Evolutionary conservation across 92 coral and sea anemone genomes (phyloP).

Genomic region (Epizoanthus ramosus): DNA sequence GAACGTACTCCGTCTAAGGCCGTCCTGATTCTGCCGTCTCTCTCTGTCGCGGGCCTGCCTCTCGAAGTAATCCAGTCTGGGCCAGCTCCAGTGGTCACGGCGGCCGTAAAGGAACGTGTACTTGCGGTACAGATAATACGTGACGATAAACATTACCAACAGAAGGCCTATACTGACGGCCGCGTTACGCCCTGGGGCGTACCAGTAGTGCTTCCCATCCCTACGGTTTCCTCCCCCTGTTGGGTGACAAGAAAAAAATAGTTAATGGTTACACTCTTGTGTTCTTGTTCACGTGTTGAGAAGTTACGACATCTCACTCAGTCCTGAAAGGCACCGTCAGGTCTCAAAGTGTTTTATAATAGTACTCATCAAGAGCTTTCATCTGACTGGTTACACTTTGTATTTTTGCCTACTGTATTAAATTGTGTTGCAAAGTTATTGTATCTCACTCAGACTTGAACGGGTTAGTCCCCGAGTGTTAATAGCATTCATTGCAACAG

Average conservation of each 20-base stretch:
- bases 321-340: too few relatives aligned
- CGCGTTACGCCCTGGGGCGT: slow-evolving; percentile 43
- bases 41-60: slow-evolving; percentile 36
- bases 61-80: slow-evolving; percentile 34
- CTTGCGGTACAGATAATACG: slow-evolving; percentile 38
- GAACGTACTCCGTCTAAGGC: slow-evolving; percentile 20
- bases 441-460: too few relatives aligned
- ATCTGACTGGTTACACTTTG: too few relatives aligned
- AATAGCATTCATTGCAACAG: too few relatives aligned
- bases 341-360: too few relatives aligned
- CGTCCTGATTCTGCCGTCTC: slow-evolving; percentile 20
- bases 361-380: too few relatives aligned
- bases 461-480: too few relatives aligned
- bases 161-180: slow-evolving; percentile 35
- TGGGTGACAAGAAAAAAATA: too few relatives aligned
- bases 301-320: too few relatives aligned
- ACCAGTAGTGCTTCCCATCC: slow-evolving; percentile 28
- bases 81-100: slow-evolving; percentile 42
- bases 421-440: too few relatives aligned
- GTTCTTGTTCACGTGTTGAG: neutral
- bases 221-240: slow-evolving; percentile 27
- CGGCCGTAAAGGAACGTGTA: slow-evolving; percentile 38
- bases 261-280: neutral
- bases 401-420: too few relatives aligned
- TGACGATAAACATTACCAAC: slow-evolving; percentile 37